phyloP scores from a whole-genome alignment of 2,113 vertebrate genomes.

The Calonectris borealis region DNA sequence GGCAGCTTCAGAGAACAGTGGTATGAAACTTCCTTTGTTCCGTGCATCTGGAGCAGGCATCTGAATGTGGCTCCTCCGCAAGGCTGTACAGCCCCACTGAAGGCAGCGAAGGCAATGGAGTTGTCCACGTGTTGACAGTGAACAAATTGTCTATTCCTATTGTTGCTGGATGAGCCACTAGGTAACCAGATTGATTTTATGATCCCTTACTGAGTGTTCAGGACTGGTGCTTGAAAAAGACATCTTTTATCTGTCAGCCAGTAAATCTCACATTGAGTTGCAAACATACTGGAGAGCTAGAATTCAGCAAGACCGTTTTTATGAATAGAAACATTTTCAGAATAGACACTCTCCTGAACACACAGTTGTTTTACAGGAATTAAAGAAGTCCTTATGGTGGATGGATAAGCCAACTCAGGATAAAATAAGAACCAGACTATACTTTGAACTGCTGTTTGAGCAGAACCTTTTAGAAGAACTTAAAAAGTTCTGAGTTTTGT shows the following conservation, averaged over 20 bases:
- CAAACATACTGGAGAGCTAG: constrained; percentile 64
- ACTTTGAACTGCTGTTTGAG: constrained; percentile 55
- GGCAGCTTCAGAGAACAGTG: not conserved
- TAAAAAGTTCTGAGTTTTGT: constrained; percentile 39
- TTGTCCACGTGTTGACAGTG: constrained; percentile 51
- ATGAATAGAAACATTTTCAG: constrained; percentile 70
- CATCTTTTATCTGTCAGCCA: constrained; percentile 70
- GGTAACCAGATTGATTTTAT: constrained; percentile 69
- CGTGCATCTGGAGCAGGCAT: not conserved
- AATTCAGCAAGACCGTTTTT: constrained; percentile 61
- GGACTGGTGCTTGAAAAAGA: constrained; percentile 68
- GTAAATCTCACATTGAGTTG: constrained; percentile 67
- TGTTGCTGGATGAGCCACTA: constrained; percentile 58
- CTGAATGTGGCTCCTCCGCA: not conserved
- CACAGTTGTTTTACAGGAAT: constrained; percentile 68
- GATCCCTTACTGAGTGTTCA: constrained; percentile 65
- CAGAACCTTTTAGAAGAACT: constrained; percentile 55
- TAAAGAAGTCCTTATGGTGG: constrained; percentile 64
- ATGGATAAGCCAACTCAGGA: constrained; percentile 56
- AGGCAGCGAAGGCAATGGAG: not conserved
- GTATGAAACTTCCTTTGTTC: constrained; percentile 1
- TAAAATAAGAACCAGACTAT: constrained; percentile 66
- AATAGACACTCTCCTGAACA: constrained; percentile 66
- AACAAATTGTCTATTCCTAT: constrained; percentile 50
- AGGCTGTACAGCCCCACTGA: not conserved